These are phyloP conservation scores for Cynoglossus semilaevis DNA, from an alignment of 2,113 vertebrate species.

Conservation along the genomic window DNA sequence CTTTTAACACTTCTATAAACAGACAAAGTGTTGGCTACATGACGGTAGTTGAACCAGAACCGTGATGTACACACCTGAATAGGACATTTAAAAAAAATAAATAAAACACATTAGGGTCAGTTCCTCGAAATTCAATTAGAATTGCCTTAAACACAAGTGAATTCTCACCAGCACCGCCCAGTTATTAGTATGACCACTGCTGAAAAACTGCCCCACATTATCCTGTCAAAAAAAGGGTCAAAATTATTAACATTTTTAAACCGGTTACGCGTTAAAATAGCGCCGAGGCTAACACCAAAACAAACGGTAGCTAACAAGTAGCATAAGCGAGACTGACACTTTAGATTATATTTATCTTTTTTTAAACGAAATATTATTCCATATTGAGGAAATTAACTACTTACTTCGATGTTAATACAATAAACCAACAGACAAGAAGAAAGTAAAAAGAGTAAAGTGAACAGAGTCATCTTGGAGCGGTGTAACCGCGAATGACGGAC, in stretches of 20 bases:
- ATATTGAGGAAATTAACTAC: not conserved
- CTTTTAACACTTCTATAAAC: slow-evolving; percentile 97
- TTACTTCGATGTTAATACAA: slow-evolving; percentile 65
- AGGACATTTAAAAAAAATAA: slow-evolving; percentile 7
- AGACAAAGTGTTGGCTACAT: slow-evolving; percentile 95
- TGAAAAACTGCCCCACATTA: slow-evolving; percentile 86
- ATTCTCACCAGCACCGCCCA: slow-evolving; percentile 92
- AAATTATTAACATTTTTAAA: not conserved
- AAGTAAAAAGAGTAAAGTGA: slow-evolving; percentile 47
- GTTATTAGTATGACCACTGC: slow-evolving; percentile 95
- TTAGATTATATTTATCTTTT: not conserved
- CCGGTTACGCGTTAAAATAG: not conserved
- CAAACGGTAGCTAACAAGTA: not conserved
- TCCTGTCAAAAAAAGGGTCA: slow-evolving; percentile 65
- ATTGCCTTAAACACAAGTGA: not conserved
- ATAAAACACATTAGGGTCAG: not conserved
- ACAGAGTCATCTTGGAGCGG: slow-evolving; percentile 44
- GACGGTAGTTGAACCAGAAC: slow-evolving; percentile 99
- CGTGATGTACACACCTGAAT: slow-evolving; percentile 92
- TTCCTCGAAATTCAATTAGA: not conserved
- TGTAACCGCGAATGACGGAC: slow-evolving; percentile 7
- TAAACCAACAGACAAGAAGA: not conserved
- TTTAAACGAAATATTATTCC: too few species aligned
- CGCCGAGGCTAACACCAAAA: not conserved
- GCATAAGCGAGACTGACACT: not conserved